A percentile compares a stretch with the other conserved stretches of the same genome.
Conservation (phyloP, 2,797 vertebrate genomes). For the Dromococcyx pavoninus region DNA sequence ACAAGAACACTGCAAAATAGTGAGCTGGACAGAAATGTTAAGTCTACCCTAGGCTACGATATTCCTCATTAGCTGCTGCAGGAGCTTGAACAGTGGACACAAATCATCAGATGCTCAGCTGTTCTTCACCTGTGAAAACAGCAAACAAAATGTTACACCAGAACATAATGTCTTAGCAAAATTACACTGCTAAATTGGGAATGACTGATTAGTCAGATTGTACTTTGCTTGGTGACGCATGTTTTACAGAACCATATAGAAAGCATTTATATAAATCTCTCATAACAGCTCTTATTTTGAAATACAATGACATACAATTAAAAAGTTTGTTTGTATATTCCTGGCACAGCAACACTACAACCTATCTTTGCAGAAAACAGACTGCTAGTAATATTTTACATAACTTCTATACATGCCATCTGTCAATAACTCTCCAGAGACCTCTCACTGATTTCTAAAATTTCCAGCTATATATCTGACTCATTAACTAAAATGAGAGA, state of each 20-base stretch:
- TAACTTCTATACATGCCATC: not conserved
- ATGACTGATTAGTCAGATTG: not conserved
- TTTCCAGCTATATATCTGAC: not conserved
- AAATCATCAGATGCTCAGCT: not conserved
- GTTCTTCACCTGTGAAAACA: not conserved
- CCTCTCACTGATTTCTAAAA: not conserved
- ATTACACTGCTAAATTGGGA: not conserved
- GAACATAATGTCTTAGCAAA: constrained; percentile 2
- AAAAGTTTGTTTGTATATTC: not conserved
- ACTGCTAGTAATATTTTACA: not conserved
- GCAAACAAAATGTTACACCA: not conserved
- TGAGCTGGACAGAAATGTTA: not conserved
- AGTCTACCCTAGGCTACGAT: not conserved
- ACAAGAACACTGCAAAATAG: not conserved
- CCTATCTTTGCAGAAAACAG: not conserved
- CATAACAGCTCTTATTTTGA: not conserved
- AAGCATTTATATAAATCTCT: not conserved
- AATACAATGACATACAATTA: not conserved
- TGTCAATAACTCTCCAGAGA: not conserved
- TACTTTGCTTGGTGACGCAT: not conserved
- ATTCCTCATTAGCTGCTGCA: not conserved
- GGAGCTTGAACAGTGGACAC: not conserved
- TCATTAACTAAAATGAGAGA: not conserved
- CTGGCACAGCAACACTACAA: constrained; percentile 1
- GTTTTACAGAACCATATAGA: not conserved